Conservation (phyloP, 2,888 invertebrate species). For the Petrolisthes cinctipes region DNA sequence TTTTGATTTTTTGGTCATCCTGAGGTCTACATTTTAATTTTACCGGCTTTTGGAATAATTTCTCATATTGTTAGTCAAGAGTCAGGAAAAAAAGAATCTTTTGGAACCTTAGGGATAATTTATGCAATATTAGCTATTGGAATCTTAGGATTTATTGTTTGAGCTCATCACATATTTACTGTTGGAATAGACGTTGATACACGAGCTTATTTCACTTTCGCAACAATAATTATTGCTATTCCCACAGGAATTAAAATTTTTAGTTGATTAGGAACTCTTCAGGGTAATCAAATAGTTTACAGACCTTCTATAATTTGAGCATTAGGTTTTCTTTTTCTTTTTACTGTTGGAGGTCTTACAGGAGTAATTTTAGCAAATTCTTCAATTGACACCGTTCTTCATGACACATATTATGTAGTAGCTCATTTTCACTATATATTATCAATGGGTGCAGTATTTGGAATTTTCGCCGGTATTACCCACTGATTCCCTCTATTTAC, state of each 20-base stretch:
- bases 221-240: slow-evolving; percentile 88
- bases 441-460: slow-evolving; percentile 84
- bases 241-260: slow-evolving; percentile 89
- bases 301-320: slow-evolving; percentile 77
- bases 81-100: slow-evolving; percentile 81
- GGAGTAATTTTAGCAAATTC: slow-evolving; percentile 78
- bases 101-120: slow-evolving; percentile 81
- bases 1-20: slow-evolving; percentile 91
- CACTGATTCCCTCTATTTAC: slow-evolving; percentile 81
- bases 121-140: slow-evolving; percentile 89
- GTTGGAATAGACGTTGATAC: slow-evolving; percentile 87
- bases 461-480: slow-evolving; percentile 81
- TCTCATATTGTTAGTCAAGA: slow-evolving; percentile 83
- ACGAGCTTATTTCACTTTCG: slow-evolving; percentile 86
- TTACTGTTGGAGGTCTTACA: no score
- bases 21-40: slow-evolving; percentile 88
- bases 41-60: slow-evolving; percentile 86
- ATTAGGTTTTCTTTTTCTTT: slow-evolving; percentile 84
- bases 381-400: slow-evolving; percentile 81
- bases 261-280: slow-evolving; percentile 80
- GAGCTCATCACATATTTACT: slow-evolving; percentile 88
- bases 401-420: slow-evolving; percentile 88
- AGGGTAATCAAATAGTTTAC: slow-evolving; percentile 76
- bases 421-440: slow-evolving; percentile 86
- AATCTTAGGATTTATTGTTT: no score